Conservation (phyloP, 2,888 invertebrate genomes). For the Caenorhabditis afra region DNA sequence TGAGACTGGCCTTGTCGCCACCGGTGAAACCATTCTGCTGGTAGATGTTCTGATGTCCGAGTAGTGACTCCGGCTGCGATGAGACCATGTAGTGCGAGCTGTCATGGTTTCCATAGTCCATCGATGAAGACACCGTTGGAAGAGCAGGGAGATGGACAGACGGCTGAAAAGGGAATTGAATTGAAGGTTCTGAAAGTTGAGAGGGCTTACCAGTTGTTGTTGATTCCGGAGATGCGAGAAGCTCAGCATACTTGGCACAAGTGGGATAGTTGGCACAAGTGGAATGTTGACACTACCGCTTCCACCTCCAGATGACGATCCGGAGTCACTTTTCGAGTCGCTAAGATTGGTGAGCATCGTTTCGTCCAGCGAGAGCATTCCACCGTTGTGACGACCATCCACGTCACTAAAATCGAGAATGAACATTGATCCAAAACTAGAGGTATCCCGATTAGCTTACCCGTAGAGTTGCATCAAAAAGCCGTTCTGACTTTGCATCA, state of each 20-base stretch:
- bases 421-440: not conserved
- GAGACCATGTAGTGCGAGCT: conserved; percentile 69
- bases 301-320: conserved; percentile 23
- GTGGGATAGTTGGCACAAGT: conserved; percentile 64
- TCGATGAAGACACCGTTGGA: conserved; percentile 64
- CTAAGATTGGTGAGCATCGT: conserved; percentile 56
- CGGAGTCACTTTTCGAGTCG: conserved; percentile 46
- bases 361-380: conserved; percentile 59
- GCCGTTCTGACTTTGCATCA: conserved; percentile 69
- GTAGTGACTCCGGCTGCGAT: conserved; percentile 68
- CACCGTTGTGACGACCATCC: conserved; percentile 60
- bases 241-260: conserved; percentile 68
- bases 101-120: conserved; percentile 61
- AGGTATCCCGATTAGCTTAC: too few species aligned
- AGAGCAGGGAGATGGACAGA: conserved; percentile 71
- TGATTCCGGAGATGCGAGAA: conserved; percentile 38
- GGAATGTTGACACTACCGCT: conserved; percentile 52
- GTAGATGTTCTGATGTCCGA: conserved; percentile 54
- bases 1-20: conserved; percentile 43
- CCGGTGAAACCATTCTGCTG: conserved; percentile 21
- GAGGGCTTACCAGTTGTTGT: conserved; percentile 60
- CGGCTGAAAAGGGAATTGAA: conserved; percentile 56
- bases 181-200: too few species aligned
- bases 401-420: conserved; percentile 47
- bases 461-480: conserved; percentile 69